Percentiles rank a stretch among this genome's conserved stretches.
Evolutionary conservation across 2,888 invertebrate species (phyloP).

Genomic region (Bedellia somnulentella): DNA sequence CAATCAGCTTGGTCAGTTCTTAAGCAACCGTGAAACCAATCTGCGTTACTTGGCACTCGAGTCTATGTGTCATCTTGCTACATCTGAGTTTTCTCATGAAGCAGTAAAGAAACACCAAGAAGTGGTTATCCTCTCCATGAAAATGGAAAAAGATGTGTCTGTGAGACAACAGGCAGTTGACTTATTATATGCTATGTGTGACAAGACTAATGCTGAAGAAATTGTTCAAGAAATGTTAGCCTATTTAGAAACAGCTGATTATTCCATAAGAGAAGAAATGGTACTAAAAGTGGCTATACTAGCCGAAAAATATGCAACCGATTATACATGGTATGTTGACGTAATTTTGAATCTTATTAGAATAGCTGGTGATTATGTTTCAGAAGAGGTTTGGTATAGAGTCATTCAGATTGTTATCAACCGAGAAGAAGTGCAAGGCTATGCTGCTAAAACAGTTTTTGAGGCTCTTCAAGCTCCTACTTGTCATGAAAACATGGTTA

Average conservation of each 20-base stretch:
- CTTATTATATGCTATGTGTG: slow-evolving; percentile 99
- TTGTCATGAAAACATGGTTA: slow-evolving; percentile 99
- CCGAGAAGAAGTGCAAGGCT: slow-evolving; percentile 98
- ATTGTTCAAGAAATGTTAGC: slow-evolving; percentile 99
- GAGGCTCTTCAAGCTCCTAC: slow-evolving; percentile 98
- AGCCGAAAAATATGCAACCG: slow-evolving; percentile 98
- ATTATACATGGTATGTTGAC: slow-evolving; percentile 98
- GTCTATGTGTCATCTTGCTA: slow-evolving; percentile 98
- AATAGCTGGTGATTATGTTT: slow-evolving; percentile 99
- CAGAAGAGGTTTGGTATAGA: slow-evolving; percentile 99
- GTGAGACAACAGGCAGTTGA: slow-evolving; percentile 98
- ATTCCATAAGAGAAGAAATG: slow-evolving; percentile 99
- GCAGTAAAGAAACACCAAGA: slow-evolving; percentile 99
- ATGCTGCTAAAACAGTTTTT: slow-evolving; percentile 99
- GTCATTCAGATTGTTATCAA: slow-evolving; percentile 99
- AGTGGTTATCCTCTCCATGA: slow-evolving; percentile 97
- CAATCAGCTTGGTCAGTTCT: slow-evolving; percentile 97
- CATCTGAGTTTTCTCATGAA: slow-evolving; percentile 98
- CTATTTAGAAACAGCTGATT: slow-evolving; percentile 98
- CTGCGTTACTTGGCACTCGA: slow-evolving; percentile 96
- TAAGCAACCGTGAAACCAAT: slow-evolving; percentile 97
- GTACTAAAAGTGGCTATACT: slow-evolving; percentile 98
- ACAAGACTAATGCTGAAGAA: slow-evolving; percentile 97
- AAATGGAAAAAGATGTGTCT: slow-evolving; percentile 98
- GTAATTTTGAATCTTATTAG: slow-evolving; percentile 98